These are phyloP conservation scores for Zophobas atratus DNA, from an alignment of 1,140 invertebrate genomes.

Conservation along the genomic window DNA sequence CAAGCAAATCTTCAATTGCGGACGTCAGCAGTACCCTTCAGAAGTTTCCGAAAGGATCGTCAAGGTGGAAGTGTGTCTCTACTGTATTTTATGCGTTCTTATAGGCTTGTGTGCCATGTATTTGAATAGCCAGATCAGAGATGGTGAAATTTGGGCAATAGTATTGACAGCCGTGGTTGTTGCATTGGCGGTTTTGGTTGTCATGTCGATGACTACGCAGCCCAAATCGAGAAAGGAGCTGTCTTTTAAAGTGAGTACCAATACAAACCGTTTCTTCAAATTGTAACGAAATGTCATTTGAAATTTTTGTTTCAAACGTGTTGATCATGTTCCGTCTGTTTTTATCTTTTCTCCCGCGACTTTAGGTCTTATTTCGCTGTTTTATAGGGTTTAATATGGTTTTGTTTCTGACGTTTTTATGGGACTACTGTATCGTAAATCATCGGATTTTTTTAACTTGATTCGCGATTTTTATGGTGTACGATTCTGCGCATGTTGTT, in stretches of 20 bases:
- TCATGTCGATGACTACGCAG: conserved; percentile 71
- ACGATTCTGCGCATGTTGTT: too few species aligned
- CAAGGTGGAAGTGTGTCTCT: conserved; percentile 71
- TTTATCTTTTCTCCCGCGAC: too few species aligned
- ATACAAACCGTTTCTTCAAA: conserved; percentile 49
- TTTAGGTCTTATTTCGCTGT: too few species aligned
- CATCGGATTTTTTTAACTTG: too few species aligned
- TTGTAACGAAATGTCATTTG: too few species aligned
- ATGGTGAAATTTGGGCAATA: conserved; percentile 66
- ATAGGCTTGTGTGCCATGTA: conserved; percentile 68
- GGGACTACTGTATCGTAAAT: too few species aligned
- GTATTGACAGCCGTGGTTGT: conserved; percentile 64
- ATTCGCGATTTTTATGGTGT: too few species aligned
- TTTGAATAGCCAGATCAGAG: conserved; percentile 64
- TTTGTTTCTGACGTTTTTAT: too few species aligned
- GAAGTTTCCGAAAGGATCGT: conserved; percentile 70
- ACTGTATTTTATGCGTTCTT: conserved; percentile 70
- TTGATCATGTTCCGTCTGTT: too few species aligned
- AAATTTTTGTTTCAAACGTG: too few species aligned
- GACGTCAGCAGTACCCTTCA: conserved; percentile 66
- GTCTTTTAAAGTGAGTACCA: conserved; percentile 68
- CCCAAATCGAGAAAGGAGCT: conserved; percentile 54
- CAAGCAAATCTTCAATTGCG: conserved; percentile 64
- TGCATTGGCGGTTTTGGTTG: conserved; percentile 68
- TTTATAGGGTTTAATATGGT: too few species aligned